Base-by-base conservation (phyloP, 2,888 invertebrate genomes). In the Trissolcus brochymenae region DNA sequence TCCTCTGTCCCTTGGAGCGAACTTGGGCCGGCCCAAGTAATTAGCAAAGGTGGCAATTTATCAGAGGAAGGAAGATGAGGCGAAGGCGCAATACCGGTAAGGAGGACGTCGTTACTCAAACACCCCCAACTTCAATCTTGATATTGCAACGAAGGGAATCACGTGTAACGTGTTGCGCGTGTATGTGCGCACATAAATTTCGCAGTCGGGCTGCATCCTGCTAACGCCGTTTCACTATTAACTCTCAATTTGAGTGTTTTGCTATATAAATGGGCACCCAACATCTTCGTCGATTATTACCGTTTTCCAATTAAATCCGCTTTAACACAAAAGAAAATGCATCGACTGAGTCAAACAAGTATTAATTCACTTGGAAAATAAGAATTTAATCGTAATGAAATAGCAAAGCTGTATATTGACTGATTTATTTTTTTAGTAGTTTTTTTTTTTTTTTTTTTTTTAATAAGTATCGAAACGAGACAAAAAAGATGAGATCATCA, bases 31-130 rank as follows among this genome's bases (percentile, higher is more conserved):
- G 57, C 43, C 70, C 73, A 76, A 83, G 84, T 86, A 87, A 87
- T 86, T 87, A 86, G 84, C 81, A 82, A 62, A 81, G 83, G 80
- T 83, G 85, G 85, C 82, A 85, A 87, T 87, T 87, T 85, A 87
- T 87, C 85, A 86, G 84, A 40, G 61, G 56, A 67, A 56, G 66
- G 61, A 70, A 70, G 57, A 65, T 49, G 64, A 56, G 55, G 65
- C 46, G 17, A 75, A 75, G 51, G 62, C 57, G 68, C 62, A 66
- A 66, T 61, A 66, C 65, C 65, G 60, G 66, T 79, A 81, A 82
- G 81, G 83, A 84, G 85, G 82, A 84, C 82, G 84, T 85, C 85
- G 81, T 85, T 85, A 84, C 79, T 85, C 85, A 84, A 83, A 82
- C 80, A 79, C 80, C 35, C 72, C 78, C 72, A 70, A 61, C 66